phyloP scores from a whole-genome alignment of 1,140 invertebrate genomes.

The Helicoverpa armigera region DNA sequence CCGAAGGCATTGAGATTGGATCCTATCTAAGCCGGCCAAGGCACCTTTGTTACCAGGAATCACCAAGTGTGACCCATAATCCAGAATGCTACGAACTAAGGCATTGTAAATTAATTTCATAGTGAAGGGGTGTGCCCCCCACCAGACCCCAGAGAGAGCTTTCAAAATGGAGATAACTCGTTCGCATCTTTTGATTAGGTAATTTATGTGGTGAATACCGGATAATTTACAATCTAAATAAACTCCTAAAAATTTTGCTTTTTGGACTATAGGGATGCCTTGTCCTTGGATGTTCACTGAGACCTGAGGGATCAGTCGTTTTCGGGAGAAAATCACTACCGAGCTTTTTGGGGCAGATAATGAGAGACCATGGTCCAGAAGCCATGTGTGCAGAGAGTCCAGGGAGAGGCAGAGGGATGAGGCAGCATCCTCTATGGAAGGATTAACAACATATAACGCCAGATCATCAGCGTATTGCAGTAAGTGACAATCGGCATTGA shows the following conservation, averaged over 20 bases:
- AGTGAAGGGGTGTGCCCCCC: conserved; percentile 51
- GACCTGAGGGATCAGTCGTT: no score
- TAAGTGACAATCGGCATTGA: no score
- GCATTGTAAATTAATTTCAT: conserved; percentile 55
- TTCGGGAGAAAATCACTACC: conserved; percentile 10
- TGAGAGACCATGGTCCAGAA: conserved; percentile 28
- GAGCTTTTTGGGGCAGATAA: conserved; percentile 48
- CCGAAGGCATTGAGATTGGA: no score
- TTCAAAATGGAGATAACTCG: conserved; percentile 40
- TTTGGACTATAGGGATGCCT: background rate
- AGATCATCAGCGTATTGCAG: no score
- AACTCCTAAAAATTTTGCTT: conserved; percentile 54
- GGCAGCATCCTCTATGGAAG: no score
- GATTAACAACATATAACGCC: no score
- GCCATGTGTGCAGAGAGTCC: background rate
- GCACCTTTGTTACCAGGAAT: conserved; percentile 31
- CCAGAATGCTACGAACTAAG: background rate
- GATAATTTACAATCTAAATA: conserved; percentile 45
- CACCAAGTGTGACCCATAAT: conserved; percentile 29
- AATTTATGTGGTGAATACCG: conserved; percentile 43
- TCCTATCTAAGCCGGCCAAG: background rate
- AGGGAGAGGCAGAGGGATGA: no score
- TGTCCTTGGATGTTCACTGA: background rate
- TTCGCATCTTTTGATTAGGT: background rate
- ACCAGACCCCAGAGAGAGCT: conserved; percentile 50